Base-by-base conservation (phyloP, 2,888 invertebrate species). In the Xanthia icteritia region DNA sequence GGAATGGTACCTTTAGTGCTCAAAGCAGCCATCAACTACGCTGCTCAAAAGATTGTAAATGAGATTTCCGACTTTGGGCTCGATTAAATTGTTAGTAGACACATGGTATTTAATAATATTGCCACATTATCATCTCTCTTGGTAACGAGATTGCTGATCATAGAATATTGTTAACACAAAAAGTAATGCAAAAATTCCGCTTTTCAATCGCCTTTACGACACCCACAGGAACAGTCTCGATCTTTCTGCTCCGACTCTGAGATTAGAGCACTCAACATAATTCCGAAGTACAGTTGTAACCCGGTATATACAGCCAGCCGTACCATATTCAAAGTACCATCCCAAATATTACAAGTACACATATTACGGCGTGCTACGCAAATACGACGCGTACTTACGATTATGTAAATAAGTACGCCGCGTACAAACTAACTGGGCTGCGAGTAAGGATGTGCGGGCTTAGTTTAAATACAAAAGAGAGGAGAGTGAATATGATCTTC, bases 391-490 rank as follows among this genome's bases (percentile, higher is more conserved):
- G 75, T 82, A 77, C 85, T 85, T 77, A 86, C 61, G 82, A 86
- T 86, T 84, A 85, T 82, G 86, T 82, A 86, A 85, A 85, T 85
- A 68, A 39, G 68, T 58, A 77, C 84, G 70, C 58, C 17, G 67
- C 72, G 76, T 76, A 78, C 73, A 23, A 84, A 84, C 84, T 82
- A 82, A 83, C 82, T 68, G 61, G 9, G 75, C 73, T 58, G n/a
- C 42, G 75, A 51, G 68, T 77, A 70, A 76, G 75, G 67, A 76
- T 82, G 76, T 67, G 74, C 65, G 9, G 69, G 64, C 73, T 76
- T 79, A 79, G 75, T 84, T 86, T 82, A 79, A 82, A 82, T 84
- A 84, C 70, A n/a, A n/a, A n/a, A n/a, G n/a, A n/a, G n/a, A n/a
- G n/a, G 31, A 45, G 39, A 77, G 79, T 74, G 75, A 84, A 86